These are phyloP conservation scores for Phaenicophaeus curvirostris DNA, from an alignment of 2,797 vertebrate species.

Conservation along the genomic window DNA sequence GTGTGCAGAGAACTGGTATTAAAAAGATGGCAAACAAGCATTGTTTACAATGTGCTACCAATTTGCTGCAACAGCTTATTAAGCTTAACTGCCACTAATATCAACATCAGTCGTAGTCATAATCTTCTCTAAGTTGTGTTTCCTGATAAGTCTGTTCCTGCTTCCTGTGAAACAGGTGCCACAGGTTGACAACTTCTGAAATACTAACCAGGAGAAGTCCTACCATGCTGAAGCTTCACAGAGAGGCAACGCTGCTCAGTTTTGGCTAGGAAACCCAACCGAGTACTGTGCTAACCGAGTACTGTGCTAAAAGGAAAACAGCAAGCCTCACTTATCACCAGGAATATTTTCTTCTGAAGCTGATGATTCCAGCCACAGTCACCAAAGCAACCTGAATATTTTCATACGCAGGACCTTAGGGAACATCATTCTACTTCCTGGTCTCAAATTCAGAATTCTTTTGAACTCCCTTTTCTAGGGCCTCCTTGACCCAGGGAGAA, in stretches of 20 bases:
- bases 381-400: accelerated
- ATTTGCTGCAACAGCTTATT: not conserved
- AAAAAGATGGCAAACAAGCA: not conserved
- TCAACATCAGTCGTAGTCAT: not conserved
- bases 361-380: not conserved
- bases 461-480: not conserved
- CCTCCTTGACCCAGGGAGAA: not conserved
- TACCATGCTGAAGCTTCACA: not conserved
- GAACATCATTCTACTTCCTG: not conserved
- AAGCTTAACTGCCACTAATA: not conserved
- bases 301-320: not conserved
- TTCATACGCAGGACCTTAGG: not conserved
- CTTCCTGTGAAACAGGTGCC: conserved; percentile 43
- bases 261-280: not conserved
- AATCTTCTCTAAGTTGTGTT: conserved; percentile 19
- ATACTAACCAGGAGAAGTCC: conserved; percentile 5
- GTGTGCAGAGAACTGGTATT: not conserved
- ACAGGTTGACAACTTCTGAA: not conserved
- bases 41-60: not conserved
- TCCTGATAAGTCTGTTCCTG: conserved; percentile 25
- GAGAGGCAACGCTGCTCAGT: not conserved
- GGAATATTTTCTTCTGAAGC: not conserved
- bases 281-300: not conserved
- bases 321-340: not conserved
- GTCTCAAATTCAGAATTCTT: not conserved